Base-by-base conservation (phyloP, 2,797 vertebrate species). In the Anisognathus igniventris region DNA sequence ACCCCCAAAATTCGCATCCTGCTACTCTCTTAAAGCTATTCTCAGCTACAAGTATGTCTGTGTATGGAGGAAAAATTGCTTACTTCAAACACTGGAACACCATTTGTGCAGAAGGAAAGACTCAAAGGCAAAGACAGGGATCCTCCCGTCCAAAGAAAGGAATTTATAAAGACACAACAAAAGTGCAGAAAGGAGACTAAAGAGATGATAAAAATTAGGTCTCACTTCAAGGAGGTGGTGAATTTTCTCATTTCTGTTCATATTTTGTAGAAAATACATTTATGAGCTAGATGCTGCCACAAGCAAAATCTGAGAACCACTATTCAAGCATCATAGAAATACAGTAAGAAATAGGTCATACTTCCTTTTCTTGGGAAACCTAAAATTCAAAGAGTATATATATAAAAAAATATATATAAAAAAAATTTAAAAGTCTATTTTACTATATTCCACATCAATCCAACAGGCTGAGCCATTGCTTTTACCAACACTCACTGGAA, bases 1-100 rank as follows among this genome's bases (percentile, higher is more conserved):
- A 1, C 1, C 5, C 6, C 53, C n/a, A 19, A 10, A 37, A 5
- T 25, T 65, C 15, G 3, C 20, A 66, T 28, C 22, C 11, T 10
- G 1, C 2, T 53, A 6, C 4, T 51, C 40, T 66, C 16, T 53
- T 71, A 72, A 86, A 74, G 31, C 10, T 57, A 22, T 56, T 37
- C 10, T 84, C 37, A 39, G 35, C n/a, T 90, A 73, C 24, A 77
- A 74, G 24, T 62, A 23, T 22, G 13, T 42, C 22, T 4, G 6
- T 51, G 53, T 7, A 30, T 7, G 11, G 51, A 44, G 25, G 21
- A 91, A 79, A 18, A 87, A 31, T 57, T 62, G 16, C 16, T 50
- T 51, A 33, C 12, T 62, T 70, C 53, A 74, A 67, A 45, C 14
- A 45, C 5, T 51, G 35, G 6, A 76, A 7, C 40, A 83, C 3